Conservation (phyloP, 2,113 vertebrate species). For the Gnathonemus echidnorhynchus region DNA sequence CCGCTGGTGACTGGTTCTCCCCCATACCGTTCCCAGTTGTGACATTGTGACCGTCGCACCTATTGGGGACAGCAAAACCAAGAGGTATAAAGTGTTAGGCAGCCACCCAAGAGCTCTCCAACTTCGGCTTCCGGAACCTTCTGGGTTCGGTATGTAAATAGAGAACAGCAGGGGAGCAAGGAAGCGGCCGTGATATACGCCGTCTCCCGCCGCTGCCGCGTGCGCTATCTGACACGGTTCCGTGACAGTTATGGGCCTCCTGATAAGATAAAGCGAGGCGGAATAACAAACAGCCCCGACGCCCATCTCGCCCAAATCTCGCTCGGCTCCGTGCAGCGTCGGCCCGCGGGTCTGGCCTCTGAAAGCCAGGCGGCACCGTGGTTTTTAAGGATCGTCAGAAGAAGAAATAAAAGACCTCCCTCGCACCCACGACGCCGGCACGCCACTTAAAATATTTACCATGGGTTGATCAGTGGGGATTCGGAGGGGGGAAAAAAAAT, state of each 20-base stretch:
- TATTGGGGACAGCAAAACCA: background rate
- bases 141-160: background rate
- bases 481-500: background rate
- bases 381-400: background rate
- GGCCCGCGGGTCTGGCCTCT: background rate
- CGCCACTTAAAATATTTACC: conserved; percentile 10
- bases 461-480: background rate
- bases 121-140: background rate
- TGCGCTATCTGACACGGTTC: conserved; percentile 32
- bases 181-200: background rate
- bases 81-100: background rate
- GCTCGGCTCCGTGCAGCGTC: background rate
- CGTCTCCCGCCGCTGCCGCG: conserved; percentile 12
- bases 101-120: background rate
- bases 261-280: conserved; percentile 41
- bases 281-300: conserved; percentile 28
- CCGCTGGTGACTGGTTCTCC: background rate
- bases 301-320: background rate
- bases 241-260: conserved; percentile 37
- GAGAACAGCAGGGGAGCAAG: background rate
- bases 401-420: background rate
- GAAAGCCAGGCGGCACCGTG: background rate
- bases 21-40: background rate
- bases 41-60: background rate
- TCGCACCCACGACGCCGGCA: background rate